Percentiles rank a stretch among this genome's conserved stretches.
These are phyloP conservation scores for Triplophysa tibetana DNA, from an alignment of 2,113 vertebrate species.

Conservation along the genomic window DNA sequence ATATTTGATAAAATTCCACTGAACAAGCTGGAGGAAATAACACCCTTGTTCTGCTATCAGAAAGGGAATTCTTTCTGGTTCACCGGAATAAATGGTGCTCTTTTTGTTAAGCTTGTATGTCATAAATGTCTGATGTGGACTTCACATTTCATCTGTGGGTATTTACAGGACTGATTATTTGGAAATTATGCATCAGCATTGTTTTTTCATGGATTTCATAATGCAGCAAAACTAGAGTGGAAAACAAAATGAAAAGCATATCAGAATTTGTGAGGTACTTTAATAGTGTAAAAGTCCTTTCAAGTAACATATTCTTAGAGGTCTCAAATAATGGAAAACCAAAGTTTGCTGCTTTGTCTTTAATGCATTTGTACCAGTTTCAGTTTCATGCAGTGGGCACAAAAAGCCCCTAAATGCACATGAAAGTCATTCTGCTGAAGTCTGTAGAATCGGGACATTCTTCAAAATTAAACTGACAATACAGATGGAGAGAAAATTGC, in stretches of 20 bases:
- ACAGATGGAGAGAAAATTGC: not conserved
- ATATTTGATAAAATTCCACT: not conserved
- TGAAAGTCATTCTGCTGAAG: not conserved
- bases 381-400: constrained; percentile 1
- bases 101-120: not conserved
- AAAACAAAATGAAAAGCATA: not conserved
- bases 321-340: not conserved
- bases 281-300: not conserved
- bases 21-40: not conserved
- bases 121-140: not conserved
- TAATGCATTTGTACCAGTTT: not conserved
- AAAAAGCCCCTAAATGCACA: not conserved
- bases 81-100: not conserved
- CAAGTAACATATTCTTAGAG: not conserved
- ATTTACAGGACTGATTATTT: not conserved
- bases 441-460: not conserved
- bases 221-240: not conserved
- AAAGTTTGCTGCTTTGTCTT: not conserved
- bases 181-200: not conserved
- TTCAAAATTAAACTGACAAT: not conserved
- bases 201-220: not conserved
- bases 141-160: not conserved
- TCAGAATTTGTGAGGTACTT: not conserved
- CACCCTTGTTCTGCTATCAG: not conserved
- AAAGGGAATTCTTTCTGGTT: constrained; percentile 7